Percentiles rank a stretch among this genome's conserved stretches.
phyloP scores from a whole-genome alignment of 2,888 invertebrate species.

The Elgonia sp. region DNA sequence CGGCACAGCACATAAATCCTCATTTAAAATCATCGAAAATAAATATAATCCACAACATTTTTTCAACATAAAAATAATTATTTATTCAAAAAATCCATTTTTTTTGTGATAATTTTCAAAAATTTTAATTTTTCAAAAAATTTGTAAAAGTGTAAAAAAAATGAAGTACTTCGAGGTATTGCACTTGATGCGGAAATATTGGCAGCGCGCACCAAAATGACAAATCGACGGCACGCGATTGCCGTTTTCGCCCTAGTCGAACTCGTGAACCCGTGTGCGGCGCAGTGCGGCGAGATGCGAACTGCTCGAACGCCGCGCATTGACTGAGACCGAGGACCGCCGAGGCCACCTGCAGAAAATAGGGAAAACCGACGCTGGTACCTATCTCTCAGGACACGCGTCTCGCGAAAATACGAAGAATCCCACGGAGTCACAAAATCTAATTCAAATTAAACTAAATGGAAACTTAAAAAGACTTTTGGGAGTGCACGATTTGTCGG shows the following conservation, averaged over 20 bases:
- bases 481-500: background rate
- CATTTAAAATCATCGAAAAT: background rate
- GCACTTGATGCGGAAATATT: conserved; percentile 37
- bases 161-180: conserved; percentile 13
- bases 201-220: conserved; percentile 46
- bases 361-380: conserved; percentile 56
- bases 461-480: background rate
- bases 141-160: background rate
- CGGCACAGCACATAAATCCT: background rate
- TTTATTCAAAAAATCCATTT: conserved; percentile 29
- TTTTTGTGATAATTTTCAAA: too few species aligned
- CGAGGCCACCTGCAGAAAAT: conserved; percentile 68
- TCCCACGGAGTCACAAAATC: conserved; percentile 8
- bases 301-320: conserved; percentile 83
- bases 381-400: conserved; percentile 28
- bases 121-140: background rate
- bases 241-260: conserved; percentile 27
- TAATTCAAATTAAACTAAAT: conserved; percentile 8
- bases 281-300: conserved; percentile 79
- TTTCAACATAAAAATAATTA: background rate
- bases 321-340: conserved; percentile 79
- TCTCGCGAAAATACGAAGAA: background rate
- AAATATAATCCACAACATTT: conserved; percentile 25
- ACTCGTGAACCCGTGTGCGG: conserved; percentile 45
- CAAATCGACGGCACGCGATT: conserved; percentile 10